phyloP scores from a whole-genome alignment of 2,113 vertebrate genomes.

The Xenopus tropicalis region UCB_Xtro_10.0 CM004443.2:141740501-141741000 shows the following conservation, averaged over 20 bases:
- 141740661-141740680: not conserved
- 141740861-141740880: conserved; percentile 69
- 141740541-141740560: too few relatives aligned
- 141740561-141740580: not conserved
- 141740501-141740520: not conserved
- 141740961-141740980: not conserved
- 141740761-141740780: too few relatives aligned
- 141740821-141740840: not conserved
- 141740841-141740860: conserved; percentile 62
- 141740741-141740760: not conserved
- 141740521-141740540: too few relatives aligned
- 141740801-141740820: not conserved
- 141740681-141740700: too few relatives aligned
- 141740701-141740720: too few relatives aligned
- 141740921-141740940: conserved; percentile 61
- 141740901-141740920: conserved; percentile 73
- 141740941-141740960: conserved; percentile 55
- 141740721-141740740: not conserved
- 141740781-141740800: not conserved
- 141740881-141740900: conserved; percentile 75
- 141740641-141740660: too few relatives aligned
- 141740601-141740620: not conserved
- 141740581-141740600: not conserved
- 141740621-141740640: not conserved
- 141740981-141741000: too few relatives aligned